phyloP scores from a whole-genome alignment of 2,888 invertebrate species.

The Bombyx huttoni region DNA sequence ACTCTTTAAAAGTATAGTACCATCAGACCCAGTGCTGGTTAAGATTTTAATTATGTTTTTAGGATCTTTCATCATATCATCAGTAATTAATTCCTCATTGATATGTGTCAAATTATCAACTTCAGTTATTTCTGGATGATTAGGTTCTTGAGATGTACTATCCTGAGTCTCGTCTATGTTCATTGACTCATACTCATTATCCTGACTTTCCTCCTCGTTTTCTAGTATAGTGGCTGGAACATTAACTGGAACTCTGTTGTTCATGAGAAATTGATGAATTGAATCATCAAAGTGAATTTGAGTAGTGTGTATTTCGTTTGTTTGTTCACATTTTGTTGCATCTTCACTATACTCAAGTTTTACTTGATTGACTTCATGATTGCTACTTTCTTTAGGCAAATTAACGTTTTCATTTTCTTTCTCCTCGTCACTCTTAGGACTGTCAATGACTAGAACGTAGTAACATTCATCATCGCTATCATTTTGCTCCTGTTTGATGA shows the following conservation, averaged over 20 bases:
- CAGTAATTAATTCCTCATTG: slow-evolving; percentile 7
- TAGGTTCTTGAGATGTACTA: slow-evolving; percentile 23
- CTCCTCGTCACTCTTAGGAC: slow-evolving; percentile 31
- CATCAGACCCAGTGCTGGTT: slow-evolving; percentile 35
- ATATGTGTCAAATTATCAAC: slow-evolving; percentile 17
- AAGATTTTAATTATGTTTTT: slow-evolving; percentile 52
- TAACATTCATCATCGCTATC: slow-evolving; percentile 64
- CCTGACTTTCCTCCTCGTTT: slow-evolving; percentile 51
- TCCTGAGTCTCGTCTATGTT: slow-evolving; percentile 31
- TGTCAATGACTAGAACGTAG: slow-evolving; percentile 61
- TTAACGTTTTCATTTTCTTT: slow-evolving; percentile 1
- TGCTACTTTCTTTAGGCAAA: background rate
- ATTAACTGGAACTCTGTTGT: slow-evolving; percentile 42
- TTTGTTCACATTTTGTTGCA: background rate
- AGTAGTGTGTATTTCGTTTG: slow-evolving; percentile 6
- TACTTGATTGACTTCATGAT: background rate
- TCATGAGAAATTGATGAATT: slow-evolving; percentile 47
- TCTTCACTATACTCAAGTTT: background rate
- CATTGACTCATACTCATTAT: slow-evolving; percentile 32
- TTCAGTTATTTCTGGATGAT: slow-evolving; percentile 13
- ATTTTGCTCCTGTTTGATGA: slow-evolving; percentile 50
- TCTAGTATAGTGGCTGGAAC: slow-evolving; percentile 62
- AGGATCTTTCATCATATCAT: slow-evolving; percentile 15
- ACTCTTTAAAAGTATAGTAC: slow-evolving; percentile 45
- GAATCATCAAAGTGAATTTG: slow-evolving; percentile 34